These are phyloP conservation scores for Masticophis lateralis DNA, from an alignment of 2,797 vertebrate genomes.

Conservation along the genomic window DNA sequence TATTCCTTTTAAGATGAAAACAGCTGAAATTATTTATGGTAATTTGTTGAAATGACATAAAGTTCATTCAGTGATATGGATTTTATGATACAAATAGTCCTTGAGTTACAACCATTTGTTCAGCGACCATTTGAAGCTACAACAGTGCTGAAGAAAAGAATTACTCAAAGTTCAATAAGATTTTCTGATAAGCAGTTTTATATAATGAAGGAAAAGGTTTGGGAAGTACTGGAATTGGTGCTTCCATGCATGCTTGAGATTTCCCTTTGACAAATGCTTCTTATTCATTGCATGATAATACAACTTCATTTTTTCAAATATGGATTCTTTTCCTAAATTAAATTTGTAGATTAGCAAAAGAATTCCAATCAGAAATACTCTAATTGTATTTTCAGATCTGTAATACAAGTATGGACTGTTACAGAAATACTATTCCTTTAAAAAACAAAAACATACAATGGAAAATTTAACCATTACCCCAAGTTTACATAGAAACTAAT, in stretches of 20 bases:
- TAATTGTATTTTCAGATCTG: constrained; percentile 67
- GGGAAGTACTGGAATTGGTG: not conserved
- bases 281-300: not conserved
- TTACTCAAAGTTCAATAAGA: not conserved
- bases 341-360: constrained; percentile 52
- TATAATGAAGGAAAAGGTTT: not conserved
- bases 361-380: constrained; percentile 59
- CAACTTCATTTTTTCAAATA: constrained; percentile 15
- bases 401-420: constrained; percentile 77
- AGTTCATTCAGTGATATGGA: not conserved
- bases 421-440: constrained; percentile 73
- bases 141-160: not conserved
- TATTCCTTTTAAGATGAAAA: not conserved
- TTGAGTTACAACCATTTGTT: not conserved
- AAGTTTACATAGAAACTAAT: constrained; percentile 81
- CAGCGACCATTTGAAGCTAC: not conserved
- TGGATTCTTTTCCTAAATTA: constrained; percentile 55
- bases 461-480: constrained; percentile 79
- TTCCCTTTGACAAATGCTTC: not conserved
- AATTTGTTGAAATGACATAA: not conserved
- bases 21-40: not conserved
- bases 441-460: constrained; percentile 79
- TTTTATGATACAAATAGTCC: not conserved
- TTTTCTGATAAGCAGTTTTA: not conserved
- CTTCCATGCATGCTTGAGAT: not conserved